These are phyloP conservation scores for Tolypeutes matacus DNA, from an alignment of 2,797 vertebrate species.

Conservation along the genomic window DNA sequence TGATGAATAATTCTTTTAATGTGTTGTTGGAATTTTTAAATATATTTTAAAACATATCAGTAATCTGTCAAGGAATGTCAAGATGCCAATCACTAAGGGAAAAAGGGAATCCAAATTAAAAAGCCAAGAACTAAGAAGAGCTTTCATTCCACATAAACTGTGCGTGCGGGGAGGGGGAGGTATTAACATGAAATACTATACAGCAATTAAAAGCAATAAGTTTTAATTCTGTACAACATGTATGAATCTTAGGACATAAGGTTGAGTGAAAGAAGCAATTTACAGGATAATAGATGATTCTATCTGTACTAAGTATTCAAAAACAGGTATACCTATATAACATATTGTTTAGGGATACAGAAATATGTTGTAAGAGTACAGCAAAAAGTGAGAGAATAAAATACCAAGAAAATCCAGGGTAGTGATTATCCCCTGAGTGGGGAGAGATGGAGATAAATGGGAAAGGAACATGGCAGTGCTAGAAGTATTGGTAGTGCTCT, in stretches of 20 bases:
- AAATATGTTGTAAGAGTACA: neutral
- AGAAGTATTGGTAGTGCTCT: neutral
- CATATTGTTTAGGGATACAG: neutral
- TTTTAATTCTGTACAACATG: neutral
- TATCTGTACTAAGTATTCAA: no score
- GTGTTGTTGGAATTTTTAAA: neutral
- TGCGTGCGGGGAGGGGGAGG: neutral
- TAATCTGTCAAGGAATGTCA: constrained; percentile 19
- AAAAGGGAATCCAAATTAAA: neutral
- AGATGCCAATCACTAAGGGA: neutral
- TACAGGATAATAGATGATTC: neutral
- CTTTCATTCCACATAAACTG: neutral
- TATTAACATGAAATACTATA: neutral
- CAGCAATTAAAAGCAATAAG: neutral
- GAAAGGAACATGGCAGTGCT: neutral
- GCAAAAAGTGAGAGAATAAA: neutral
- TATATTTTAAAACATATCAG: neutral
- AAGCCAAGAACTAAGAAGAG: neutral
- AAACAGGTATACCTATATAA: neutral
- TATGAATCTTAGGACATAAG: neutral
- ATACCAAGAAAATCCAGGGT: neutral
- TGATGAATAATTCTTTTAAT: no score
- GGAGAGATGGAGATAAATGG: neutral
- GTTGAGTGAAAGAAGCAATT: neutral
- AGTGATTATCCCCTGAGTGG: neutral